These are phyloP conservation scores for Platycnemis pennipes DNA, from an alignment of 2,888 invertebrate species.

Conservation along the genomic window DNA sequence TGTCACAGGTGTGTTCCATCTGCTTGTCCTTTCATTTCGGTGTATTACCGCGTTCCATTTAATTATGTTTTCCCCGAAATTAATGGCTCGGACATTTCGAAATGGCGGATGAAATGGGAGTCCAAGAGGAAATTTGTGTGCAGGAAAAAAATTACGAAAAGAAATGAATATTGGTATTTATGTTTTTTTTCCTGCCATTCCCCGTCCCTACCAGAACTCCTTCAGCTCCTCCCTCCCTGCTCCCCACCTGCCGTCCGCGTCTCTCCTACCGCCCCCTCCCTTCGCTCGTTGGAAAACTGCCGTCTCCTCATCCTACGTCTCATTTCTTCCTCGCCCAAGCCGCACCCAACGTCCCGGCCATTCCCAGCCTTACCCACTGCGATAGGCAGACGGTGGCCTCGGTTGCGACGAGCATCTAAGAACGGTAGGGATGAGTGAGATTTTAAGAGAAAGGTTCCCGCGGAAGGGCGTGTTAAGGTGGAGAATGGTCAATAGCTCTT, in stretches of 20 bases:
- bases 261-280: background rate
- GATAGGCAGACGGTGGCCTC: background rate
- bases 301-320: background rate
- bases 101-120: background rate
- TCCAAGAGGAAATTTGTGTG: background rate
- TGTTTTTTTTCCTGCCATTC: background rate
- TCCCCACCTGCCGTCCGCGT: slow-evolving; percentile 7
- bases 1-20: slow-evolving; percentile 18
- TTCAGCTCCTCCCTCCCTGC: background rate
- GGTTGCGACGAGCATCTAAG: background rate
- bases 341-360: slow-evolving; percentile 29
- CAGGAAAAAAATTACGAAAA: background rate
- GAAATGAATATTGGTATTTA: slow-evolving; percentile 1
- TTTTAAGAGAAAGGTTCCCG: background rate
- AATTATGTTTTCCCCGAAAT: background rate
- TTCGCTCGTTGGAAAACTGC: background rate
- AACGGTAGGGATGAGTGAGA: background rate
- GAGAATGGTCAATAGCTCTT: too few species aligned
- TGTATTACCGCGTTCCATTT: slow-evolving; percentile 27
- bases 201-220: background rate
- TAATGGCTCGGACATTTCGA: slow-evolving; percentile 18
- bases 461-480: too few species aligned
- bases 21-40: slow-evolving; percentile 18
- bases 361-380: slow-evolving; percentile 30
- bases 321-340: background rate